Percentiles rank a stretch among this genome's conserved stretches.
Conservation (phyloP, 64 coral and sea anemone species). For the Actinia tenebrosa region DNA sequence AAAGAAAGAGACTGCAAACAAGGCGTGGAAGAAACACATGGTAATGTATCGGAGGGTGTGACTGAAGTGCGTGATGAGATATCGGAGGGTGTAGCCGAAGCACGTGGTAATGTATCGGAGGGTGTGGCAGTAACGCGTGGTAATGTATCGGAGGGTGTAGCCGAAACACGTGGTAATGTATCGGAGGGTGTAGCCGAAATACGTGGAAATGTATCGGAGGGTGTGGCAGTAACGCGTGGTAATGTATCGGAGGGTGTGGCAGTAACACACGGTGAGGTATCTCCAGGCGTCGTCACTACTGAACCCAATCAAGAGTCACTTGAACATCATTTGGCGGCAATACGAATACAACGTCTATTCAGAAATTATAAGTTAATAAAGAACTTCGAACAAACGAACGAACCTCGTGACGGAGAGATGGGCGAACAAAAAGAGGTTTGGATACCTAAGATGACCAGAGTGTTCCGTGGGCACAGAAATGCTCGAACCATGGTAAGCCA, state of each 20-base stretch:
- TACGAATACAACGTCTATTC: slow-evolving; percentile 81
- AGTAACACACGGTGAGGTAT: background rate
- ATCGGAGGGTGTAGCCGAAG: background rate
- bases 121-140: background rate
- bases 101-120: background rate
- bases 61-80: background rate
- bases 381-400: background rate
- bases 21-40: background rate
- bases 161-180: background rate
- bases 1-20: no score
- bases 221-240: background rate
- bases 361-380: slow-evolving; percentile 59
- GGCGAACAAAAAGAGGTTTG: slow-evolving; percentile 38
- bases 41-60: background rate
- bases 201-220: background rate
- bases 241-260: background rate
- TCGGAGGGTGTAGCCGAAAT: background rate
- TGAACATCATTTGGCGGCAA: slow-evolving; percentile 45
- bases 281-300: background rate
- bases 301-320: background rate
- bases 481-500: slow-evolving; percentile 87
- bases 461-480: slow-evolving; percentile 89
- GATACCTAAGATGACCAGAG: slow-evolving; percentile 82
- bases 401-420: background rate
- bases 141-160: background rate